Conservation (phyloP, 2,797 vertebrate species). For the Bufotes viridis region DNA sequence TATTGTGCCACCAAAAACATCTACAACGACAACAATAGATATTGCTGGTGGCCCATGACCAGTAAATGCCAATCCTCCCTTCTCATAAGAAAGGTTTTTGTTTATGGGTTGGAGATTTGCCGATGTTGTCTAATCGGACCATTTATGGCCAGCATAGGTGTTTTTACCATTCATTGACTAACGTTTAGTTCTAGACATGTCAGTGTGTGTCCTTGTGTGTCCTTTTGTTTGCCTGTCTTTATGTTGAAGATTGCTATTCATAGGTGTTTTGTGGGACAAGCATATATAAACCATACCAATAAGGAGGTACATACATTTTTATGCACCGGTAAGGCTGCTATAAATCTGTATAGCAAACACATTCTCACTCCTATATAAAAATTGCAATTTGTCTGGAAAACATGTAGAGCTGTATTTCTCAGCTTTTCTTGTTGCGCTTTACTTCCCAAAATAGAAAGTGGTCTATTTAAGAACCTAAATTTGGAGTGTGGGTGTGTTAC, state of each 20-base stretch:
- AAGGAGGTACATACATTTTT: not conserved
- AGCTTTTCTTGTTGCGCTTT: too few species aligned
- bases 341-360: not conserved
- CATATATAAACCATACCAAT: not conserved
- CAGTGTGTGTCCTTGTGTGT: not conserved
- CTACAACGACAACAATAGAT: not conserved
- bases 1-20: not conserved
- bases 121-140: not conserved
- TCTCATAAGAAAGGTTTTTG: not conserved
- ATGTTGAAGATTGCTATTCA: not conserved
- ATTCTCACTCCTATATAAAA: not conserved
- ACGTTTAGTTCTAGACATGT: not conserved
- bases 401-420: not conserved
- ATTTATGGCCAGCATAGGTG: not conserved
- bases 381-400: not conserved
- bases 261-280: not conserved
- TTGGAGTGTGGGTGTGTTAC: not conserved
- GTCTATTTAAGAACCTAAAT: not conserved
- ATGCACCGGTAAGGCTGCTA: not conserved
- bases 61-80: not conserved
- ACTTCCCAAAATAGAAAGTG: not conserved
- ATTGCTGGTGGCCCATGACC: not conserved
- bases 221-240: slow-evolving; percentile 5
- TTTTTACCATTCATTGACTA: not conserved
- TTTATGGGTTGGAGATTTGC: not conserved